Base-by-base conservation (phyloP, 2,888 invertebrate species). In the Drosophila mimica region DNA sequence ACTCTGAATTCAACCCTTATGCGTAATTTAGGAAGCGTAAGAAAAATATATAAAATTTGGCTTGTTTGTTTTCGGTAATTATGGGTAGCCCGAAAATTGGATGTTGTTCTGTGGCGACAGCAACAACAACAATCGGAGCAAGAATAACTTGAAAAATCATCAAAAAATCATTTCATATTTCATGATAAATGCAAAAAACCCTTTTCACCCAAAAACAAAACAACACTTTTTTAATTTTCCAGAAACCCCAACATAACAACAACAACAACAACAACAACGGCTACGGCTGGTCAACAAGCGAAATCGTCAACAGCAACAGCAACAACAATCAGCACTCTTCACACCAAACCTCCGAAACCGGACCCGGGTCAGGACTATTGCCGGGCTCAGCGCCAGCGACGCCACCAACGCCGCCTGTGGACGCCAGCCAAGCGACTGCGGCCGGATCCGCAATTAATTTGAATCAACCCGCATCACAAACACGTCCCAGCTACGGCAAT, bases 401-500 rank as follows among this genome's bases (percentile, higher is more conserved):
- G 43, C 88, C 91, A 31, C 84, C 82, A 52, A 82, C 91, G 56
- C 84, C 82, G 68, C 80, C 85, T 43, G 81, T 68, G 46, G 70
- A 79, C 58, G 71, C 58, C 54, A 68, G 70, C 48, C 83, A 86
- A 76, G 72, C 74, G 67, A 80, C 81, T 66, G 59, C 76, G 46
- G 40, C 75, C 49, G 71, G 72, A 64, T 76, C 89, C 74, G 77
- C 82, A 80, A 88, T 85, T 81, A 90, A 91, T 85, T 86, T 90
- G 77, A 84, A 90, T 84, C 79, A 82, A 73, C 89, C 90, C 87
- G 86, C 88, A 70, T 65, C 75, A 68, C 88, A 87, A 79, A 62
- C 82, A 78, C 89, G 88, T 71, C 56, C 84, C 31, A 82, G 74
- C 74, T 88, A 90, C 87, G 78, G 76, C 77, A 83, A 81, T 74